Conservation (phyloP, 1,140 invertebrate genomes). For the Neodiprion virginianus region DNA sequence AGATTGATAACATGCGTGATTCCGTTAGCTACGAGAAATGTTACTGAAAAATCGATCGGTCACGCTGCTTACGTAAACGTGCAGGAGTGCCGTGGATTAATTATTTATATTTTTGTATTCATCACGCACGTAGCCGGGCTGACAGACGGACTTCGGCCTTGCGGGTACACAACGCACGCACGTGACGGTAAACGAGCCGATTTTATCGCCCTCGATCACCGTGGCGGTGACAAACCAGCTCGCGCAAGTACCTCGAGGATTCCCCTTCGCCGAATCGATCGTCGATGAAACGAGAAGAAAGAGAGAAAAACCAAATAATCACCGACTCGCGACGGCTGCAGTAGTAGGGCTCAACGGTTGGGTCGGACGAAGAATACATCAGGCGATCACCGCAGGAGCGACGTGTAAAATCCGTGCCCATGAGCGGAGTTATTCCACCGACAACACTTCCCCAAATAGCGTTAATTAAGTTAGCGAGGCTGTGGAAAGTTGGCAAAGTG, state of each 20-base stretch:
- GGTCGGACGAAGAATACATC: not conserved
- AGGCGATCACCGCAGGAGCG: too few species aligned
- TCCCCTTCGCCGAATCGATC: too few species aligned
- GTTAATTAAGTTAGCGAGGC: too few species aligned
- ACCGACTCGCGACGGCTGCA: not conserved
- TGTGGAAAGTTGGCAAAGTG: too few species aligned
- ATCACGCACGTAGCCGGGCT: not conserved
- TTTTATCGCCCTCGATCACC: not conserved
- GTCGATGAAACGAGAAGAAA: too few species aligned
- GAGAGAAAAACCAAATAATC: too few species aligned
- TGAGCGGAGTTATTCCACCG: too few species aligned
- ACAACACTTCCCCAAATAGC: too few species aligned
- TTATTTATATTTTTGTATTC: not conserved
- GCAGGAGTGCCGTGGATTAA: not conserved
- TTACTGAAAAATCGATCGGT: not conserved
- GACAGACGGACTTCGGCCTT: too few species aligned
- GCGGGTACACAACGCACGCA: not conserved
- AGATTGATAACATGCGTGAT: not conserved
- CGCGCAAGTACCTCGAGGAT: too few species aligned
- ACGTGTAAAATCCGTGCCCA: too few species aligned
- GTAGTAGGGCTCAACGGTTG: not conserved
- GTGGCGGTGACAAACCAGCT: not conserved
- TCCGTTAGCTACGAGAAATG: not conserved
- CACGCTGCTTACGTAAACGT: not conserved
- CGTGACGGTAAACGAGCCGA: slow-evolving; percentile 1